Evolutionary conservation across 1,140 invertebrate species (phyloP), one percentile per base, ranked within the genome.

Genomic region (Drosophila tani): DNA sequence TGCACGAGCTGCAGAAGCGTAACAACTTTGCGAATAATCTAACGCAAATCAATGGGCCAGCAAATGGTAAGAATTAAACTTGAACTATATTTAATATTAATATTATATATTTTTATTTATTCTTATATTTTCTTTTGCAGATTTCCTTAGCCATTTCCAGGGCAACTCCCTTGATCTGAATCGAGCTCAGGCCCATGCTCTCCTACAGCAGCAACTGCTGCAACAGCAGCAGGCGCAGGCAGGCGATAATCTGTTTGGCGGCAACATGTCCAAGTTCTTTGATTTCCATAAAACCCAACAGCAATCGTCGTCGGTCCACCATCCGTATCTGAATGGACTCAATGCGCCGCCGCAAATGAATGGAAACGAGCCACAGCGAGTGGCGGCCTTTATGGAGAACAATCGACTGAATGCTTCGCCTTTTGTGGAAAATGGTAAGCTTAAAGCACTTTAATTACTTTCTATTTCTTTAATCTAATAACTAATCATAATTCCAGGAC

Each of bases 261-360:
- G 84, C 17, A 92, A 91, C 45, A 92, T 93, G 92, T 92, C 92
- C 19, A 93, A 93, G 59, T 93, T 93, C 62, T 93, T 93, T 66
- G 92, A 93, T 76, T 93, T 93, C 63, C 92, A 93, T 59, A 93
- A 93, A 70, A 86, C 79, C 50, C 92, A 93, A 68, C 90, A 92
- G 59, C 92, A 93, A 67, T 57, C 92, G 0, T n/a, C n/a, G n/a
- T 24, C 53, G 53, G 19, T 35, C 43, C 87, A 87, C 27, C 84
- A 90, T 51, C 84, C 84, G 21, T 91, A 84, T 69, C 71, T 82
- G 6, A 90, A 82, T 56, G 81, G 90, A 7, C 84, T 90, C 51
- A 58, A 88, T 45, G 40, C 74, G 15, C 49, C n/a, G n/a, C n/a
- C 64, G 21, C 66, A 75, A 27, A 68, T 75, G 14, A 81, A 80